Conservation (phyloP, 2,113 vertebrate species). For the Nycticryphes semicollaris region DNA sequence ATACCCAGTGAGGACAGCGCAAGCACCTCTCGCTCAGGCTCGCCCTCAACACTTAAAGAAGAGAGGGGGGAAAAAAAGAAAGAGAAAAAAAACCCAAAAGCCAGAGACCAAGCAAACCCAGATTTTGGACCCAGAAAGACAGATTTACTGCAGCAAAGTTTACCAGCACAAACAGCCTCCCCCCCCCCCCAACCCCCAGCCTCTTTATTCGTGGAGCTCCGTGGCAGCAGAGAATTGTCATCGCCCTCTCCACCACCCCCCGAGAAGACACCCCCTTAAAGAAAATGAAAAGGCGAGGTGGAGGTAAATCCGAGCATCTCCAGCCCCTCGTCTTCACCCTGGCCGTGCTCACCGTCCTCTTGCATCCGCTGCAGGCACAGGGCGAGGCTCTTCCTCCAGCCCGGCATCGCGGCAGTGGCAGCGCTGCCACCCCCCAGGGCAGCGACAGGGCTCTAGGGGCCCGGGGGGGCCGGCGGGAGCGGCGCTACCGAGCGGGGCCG, state of each 20-base stretch:
- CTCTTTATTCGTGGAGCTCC: neutral
- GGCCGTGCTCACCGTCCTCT: constrained; percentile 79
- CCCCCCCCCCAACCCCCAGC: too few species aligned
- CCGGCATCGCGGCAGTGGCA: constrained; percentile 75
- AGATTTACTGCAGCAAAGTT: constrained; percentile 35
- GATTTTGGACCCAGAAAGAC: neutral
- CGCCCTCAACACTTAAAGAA: neutral
- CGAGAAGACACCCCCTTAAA: too few species aligned
- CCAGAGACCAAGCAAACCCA: neutral
- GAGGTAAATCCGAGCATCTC: neutral
- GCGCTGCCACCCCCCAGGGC: constrained; percentile 16
- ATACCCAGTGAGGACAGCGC: neutral
- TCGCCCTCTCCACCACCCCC: too few species aligned
- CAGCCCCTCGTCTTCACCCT: neutral
- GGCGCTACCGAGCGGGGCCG: neutral
- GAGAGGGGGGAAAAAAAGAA: too few species aligned
- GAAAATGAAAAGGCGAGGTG: neutral
- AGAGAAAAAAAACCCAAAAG: neutral
- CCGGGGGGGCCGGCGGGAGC: constrained; percentile 34
- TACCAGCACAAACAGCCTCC: neutral
- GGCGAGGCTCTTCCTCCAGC: constrained; percentile 85
- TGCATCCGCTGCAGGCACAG: constrained; percentile 86
- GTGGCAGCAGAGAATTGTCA: accelerated
- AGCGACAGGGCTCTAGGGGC: neutral
- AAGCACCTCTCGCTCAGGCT: neutral